These are phyloP conservation scores for Fistularia commersonii DNA, from an alignment of 2,797 vertebrate genomes.

Conservation along the genomic window DNA sequence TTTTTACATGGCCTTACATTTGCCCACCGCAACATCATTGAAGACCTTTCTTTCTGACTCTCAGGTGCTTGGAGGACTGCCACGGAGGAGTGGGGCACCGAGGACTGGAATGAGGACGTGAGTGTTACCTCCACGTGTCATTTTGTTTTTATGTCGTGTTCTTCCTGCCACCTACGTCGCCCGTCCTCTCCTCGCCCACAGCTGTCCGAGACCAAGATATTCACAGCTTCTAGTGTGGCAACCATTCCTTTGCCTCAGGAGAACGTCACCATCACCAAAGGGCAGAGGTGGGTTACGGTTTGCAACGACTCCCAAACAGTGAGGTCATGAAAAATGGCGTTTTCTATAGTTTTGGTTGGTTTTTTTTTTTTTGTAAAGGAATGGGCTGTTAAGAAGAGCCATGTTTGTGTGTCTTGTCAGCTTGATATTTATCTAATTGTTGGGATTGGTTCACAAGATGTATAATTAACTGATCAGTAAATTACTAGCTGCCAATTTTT, in stretches of 20 bases:
- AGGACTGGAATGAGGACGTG: conserved; percentile 99
- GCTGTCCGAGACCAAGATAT: conserved; percentile 99
- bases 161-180: neutral
- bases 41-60: conserved; percentile 26
- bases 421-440: too few species aligned
- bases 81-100: conserved; percentile 96
- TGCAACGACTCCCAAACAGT: too few species aligned
- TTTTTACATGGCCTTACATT: neutral
- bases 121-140: conserved; percentile 47
- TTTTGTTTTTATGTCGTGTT: neutral
- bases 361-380: too few species aligned
- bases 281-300: conserved; percentile 81
- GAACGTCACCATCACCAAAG: conserved; percentile 98
- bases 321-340: too few species aligned
- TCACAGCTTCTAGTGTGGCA: conserved; percentile 94
- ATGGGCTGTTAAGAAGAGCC: too few species aligned
- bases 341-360: too few species aligned
- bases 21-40: conserved; percentile 5
- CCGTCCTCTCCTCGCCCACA: conserved; percentile 46
- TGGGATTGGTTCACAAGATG: too few species aligned
- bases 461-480: too few species aligned
- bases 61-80: conserved; percentile 92
- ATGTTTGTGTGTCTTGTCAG: too few species aligned
- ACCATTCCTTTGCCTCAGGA: conserved; percentile 87
- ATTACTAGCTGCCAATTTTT: too few species aligned